Conservation (phyloP, 2,888 invertebrate species). For the Aphodius sticticus region DNA sequence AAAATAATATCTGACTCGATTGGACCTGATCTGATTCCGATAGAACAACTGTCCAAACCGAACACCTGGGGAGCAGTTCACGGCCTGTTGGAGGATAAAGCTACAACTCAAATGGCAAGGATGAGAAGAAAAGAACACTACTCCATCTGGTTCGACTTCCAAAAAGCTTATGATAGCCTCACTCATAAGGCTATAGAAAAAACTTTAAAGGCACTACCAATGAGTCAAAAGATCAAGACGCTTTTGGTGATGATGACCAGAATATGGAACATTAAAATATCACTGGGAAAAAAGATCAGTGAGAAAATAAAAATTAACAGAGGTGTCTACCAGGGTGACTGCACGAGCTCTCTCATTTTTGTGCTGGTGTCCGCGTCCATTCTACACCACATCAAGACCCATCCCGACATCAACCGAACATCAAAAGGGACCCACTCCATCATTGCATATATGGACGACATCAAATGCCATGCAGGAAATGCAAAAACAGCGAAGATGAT, state of each 20-base stretch:
- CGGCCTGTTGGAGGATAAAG: constrained; percentile 26
- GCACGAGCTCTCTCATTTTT: constrained; percentile 5
- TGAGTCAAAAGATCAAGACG: constrained; percentile 14
- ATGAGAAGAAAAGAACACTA: constrained; percentile 14
- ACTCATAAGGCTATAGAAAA: constrained; percentile 18
- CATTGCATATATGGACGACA: constrained; percentile 41
- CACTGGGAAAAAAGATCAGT: not conserved
- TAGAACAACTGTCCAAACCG: constrained; percentile 25
- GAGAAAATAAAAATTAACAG: not conserved
- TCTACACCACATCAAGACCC: constrained; percentile 7
- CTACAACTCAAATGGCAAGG: constrained; percentile 16
- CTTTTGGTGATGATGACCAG: not conserved
- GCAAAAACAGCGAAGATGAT: constrained; percentile 9
- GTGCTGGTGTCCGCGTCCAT: constrained; percentile 14
- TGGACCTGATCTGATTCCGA: constrained; percentile 6
- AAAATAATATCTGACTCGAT: constrained; percentile 8
- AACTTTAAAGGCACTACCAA: constrained; percentile 24
- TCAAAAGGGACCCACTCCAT: constrained; percentile 10
- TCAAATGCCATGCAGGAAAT: constrained; percentile 29
- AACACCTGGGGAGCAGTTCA: constrained; percentile 28
- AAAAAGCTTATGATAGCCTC: constrained; percentile 29
- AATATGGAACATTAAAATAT: not conserved
- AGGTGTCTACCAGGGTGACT: constrained; percentile 17
- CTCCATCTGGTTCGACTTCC: constrained; percentile 30
- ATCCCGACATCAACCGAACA: constrained; percentile 5